Conservation (phyloP, 1,140 invertebrate species). For the Colletes latitarsis region DNA sequence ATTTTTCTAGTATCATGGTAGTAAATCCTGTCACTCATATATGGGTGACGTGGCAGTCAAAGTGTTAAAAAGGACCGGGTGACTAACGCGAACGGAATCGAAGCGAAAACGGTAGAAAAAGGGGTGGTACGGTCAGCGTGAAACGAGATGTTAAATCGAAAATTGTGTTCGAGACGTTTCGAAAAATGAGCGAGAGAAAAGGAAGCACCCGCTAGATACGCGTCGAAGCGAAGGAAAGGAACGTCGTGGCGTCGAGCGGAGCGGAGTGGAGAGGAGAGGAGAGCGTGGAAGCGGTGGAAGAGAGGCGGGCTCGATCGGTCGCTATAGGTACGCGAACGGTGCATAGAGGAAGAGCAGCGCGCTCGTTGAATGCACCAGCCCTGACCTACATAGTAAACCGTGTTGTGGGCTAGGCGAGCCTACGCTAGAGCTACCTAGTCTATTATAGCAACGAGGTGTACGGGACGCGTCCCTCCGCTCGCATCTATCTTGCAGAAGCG, state of each 20-base stretch:
- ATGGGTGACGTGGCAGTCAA: no score
- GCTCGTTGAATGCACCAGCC: conserved; percentile 80
- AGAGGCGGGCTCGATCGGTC: conserved; percentile 43
- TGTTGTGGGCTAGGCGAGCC: conserved; percentile 78
- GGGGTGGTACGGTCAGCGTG: no score
- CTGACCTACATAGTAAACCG: conserved; percentile 81
- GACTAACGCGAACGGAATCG: no score
- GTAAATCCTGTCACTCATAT: no score
- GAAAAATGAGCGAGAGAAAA: not conserved
- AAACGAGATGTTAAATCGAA: no score
- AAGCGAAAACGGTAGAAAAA: no score
- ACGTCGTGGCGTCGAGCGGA: not conserved
- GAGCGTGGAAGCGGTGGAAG: conserved; percentile 1
- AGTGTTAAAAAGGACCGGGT: no score
- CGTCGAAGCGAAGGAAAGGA: conserved; percentile 11
- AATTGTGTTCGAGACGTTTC: no score
- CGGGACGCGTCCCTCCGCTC: conserved; percentile 41
- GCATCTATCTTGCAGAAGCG: conserved; percentile 22
- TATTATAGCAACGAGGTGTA: conserved; percentile 77
- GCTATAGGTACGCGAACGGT: conserved; percentile 67
- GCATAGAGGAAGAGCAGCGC: conserved; percentile 78
- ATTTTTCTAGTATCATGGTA: no score
- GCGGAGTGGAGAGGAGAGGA: conserved; percentile 21
- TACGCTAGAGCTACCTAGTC: conserved; percentile 76
- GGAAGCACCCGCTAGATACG: conserved; percentile 67